A percentile compares a stretch with the other conserved stretches of the same genome.
phyloP scores from a whole-genome alignment of 2,797 vertebrate species.

The Gobionotothen gibberifrons region DNA sequence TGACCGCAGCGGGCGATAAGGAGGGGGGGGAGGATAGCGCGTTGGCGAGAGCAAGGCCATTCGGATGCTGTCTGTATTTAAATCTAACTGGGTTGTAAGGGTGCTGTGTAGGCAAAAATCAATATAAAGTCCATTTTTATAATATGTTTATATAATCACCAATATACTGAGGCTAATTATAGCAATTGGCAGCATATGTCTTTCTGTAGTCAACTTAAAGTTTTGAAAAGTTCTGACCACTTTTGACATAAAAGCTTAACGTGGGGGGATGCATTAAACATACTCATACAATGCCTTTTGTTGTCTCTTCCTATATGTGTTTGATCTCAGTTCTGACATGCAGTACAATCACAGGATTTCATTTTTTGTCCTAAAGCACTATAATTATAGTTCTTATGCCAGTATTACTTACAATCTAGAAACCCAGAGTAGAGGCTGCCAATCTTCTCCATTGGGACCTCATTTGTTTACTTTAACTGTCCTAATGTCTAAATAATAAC shows the following conservation, averaged over 20 bases:
- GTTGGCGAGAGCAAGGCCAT: constrained; percentile 9
- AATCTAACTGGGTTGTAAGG: constrained; percentile 32
- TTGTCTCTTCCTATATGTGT: background rate
- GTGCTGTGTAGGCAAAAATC: constrained; percentile 8
- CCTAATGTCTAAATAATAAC: constrained; percentile 40
- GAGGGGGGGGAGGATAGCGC: constrained; percentile 23
- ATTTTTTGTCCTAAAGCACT: constrained; percentile 3
- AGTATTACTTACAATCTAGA: constrained; percentile 34
- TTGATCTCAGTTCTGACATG: background rate
- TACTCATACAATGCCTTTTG: background rate
- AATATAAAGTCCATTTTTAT: constrained; percentile 24
- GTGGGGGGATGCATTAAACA: constrained; percentile 8
- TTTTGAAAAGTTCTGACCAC: constrained; percentile 18
- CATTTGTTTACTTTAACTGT: constrained; percentile 44
- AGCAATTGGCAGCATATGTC: constrained; percentile 17
- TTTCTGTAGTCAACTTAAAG: constrained; percentile 15
- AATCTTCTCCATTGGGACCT: constrained; percentile 37
- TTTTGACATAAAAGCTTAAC: constrained; percentile 32
- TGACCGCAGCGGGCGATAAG: constrained; percentile 17
- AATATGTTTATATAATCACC: constrained; percentile 32
- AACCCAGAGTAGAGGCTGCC: constrained; percentile 25
- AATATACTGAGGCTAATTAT: constrained; percentile 26
- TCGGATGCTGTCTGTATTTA: constrained; percentile 24
- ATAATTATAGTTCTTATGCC: constrained; percentile 33
- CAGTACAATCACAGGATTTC: background rate